These are phyloP conservation scores for Pantherophis alleghaniensis DNA, from an alignment of 2,797 vertebrate genomes.

Conservation along the genomic window DNA sequence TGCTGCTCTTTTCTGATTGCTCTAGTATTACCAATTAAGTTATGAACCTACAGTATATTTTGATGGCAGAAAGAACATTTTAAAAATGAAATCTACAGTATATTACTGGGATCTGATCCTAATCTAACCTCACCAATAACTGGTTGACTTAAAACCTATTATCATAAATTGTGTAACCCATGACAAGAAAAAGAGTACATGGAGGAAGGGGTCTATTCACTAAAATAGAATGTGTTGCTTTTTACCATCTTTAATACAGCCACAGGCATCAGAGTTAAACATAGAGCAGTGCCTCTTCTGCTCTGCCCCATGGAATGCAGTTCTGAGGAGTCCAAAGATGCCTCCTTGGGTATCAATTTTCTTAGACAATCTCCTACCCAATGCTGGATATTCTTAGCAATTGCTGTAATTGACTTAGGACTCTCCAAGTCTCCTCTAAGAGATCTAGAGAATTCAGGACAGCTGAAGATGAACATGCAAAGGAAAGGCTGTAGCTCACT, in stretches of 20 bases:
- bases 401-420: conserved; percentile 42
- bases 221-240: conserved; percentile 27
- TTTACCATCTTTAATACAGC: conserved; percentile 19
- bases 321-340: conserved; percentile 29
- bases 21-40: not conserved
- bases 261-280: conserved; percentile 2
- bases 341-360: conserved; percentile 44
- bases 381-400: conserved; percentile 51
- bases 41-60: not conserved
- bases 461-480: conserved; percentile 54
- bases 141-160: conserved; percentile 14
- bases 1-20: not conserved
- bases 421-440: conserved; percentile 42
- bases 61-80: not conserved
- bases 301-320: conserved; percentile 4
- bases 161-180: conserved; percentile 1
- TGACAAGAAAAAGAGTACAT: conserved; percentile 15
- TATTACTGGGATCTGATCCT: not conserved
- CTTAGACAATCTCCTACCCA: conserved; percentile 40
- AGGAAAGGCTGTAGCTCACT: conserved; percentile 37
- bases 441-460: conserved; percentile 61
- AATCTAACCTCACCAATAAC: conserved; percentile 18
- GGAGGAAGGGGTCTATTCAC: conserved; percentile 3
- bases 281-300: conserved; percentile 23
- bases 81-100: not conserved